A percentile compares a stretch with the other conserved stretches of the same genome.
Conservation (phyloP, 2,888 invertebrate genomes). For the Eulithis prunata region DNA sequence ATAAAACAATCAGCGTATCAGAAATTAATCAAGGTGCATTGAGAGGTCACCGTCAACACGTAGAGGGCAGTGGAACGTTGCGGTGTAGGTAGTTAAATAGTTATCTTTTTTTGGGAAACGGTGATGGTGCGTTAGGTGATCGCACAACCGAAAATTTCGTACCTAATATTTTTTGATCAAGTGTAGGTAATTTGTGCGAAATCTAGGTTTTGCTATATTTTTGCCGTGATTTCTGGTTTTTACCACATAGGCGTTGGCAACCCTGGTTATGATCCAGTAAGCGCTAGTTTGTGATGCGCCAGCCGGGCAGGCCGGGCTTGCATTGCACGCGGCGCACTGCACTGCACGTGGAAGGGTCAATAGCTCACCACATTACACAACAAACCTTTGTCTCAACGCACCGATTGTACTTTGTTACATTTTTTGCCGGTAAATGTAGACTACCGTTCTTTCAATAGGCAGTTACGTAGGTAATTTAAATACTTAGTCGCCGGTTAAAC, state of each 20-base stretch:
- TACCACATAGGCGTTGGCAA: no score
- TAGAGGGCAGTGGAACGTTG: neutral
- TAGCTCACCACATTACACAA: slow-evolving; percentile 54
- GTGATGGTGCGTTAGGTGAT: no score
- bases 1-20: slow-evolving; percentile 23
- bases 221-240: no score
- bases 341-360: slow-evolving; percentile 73
- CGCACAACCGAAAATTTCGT: no score
- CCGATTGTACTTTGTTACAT: slow-evolving; percentile 18
- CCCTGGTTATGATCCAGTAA: slow-evolving; percentile 7
- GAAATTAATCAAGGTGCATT: slow-evolving; percentile 21
- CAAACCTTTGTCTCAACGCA: slow-evolving; percentile 38
- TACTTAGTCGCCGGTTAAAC: slow-evolving; percentile 6
- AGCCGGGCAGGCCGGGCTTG: slow-evolving; percentile 13
- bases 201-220: no score
- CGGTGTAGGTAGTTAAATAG: no score
- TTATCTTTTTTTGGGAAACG: no score
- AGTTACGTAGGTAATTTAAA: neutral
- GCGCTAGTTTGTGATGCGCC: slow-evolving; percentile 27
- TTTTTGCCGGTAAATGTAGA: slow-evolving; percentile 20
- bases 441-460: slow-evolving; percentile 1
- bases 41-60: slow-evolving; percentile 17
- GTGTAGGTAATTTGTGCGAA: no score
- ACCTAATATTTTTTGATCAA: no score
- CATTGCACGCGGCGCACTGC: slow-evolving; percentile 50